Evolutionary conservation across 2,888 invertebrate genomes (phyloP), one percentile per base, ranked within the genome.

Genomic region (Enchytraeus crypticus): DNA sequence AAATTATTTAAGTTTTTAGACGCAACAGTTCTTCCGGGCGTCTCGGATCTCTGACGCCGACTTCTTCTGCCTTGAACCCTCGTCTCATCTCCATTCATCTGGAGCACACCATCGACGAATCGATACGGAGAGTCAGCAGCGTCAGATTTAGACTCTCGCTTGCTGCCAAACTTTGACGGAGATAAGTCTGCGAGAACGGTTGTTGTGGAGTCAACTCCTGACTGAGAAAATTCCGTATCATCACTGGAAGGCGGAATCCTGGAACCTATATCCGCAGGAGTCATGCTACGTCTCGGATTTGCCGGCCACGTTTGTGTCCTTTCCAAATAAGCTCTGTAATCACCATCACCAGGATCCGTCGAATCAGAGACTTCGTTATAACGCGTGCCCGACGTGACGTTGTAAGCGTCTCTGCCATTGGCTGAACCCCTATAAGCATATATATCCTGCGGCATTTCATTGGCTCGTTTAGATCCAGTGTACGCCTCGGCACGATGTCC

Each of bases 101-200:
- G 11, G 18, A 18, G 38, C 11, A 21, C 18, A 33, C 27, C n/a
- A 2, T 57, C 57, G 26, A 30, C 46, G 29, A 57, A 57, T 2
- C n/a, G 45, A n/a, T 4, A 57, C 21, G 57, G 57, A 5, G 57
- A 57, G 29, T 57, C 57, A 18, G 26, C 29, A 11, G 46, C 27
- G 32, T 57, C 57, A 2, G 30, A 8, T 1, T 43, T 57, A 11
- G 57, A 57, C 1, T 57, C 57, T 14, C 57, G 45, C 43, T 57
- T 57, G 47, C 57, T 57, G 23, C 57, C 57, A 57, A 57, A 57
- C 46, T 57, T 57, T 5, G 57, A 57, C 5, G 57, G 57, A 18
- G 1, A 45, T 29, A 57, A 29, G 26, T 57, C 57, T 0, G 57
- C 46, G 18, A 27, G 29, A 23, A 21, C 27, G 27, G 46, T n/a